A percentile compares a stretch with the other conserved stretches of the same genome.
These are phyloP conservation scores for Pseudomyrmex flavicornis DNA, from an alignment of 1,140 invertebrate species.

Conservation along the genomic window DNA sequence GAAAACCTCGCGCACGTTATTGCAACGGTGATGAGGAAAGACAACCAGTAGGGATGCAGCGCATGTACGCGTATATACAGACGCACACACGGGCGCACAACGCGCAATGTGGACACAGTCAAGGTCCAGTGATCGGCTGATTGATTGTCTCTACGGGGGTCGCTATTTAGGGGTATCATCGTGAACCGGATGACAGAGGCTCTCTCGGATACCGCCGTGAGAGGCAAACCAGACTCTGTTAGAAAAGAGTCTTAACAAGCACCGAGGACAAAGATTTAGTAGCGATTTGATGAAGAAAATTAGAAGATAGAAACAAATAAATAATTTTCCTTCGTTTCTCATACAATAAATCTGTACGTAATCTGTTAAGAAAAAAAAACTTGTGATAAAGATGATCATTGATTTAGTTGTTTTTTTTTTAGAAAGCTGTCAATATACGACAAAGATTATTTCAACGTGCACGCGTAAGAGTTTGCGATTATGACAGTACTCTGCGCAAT, in stretches of 20 bases:
- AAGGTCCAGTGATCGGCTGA: constrained; percentile 84
- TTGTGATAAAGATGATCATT: too few relatives aligned
- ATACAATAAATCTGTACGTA: too few relatives aligned
- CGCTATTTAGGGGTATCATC: constrained; percentile 84
- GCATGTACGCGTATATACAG: constrained; percentile 12
- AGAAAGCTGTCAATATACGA: neutral
- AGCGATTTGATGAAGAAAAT: too few relatives aligned
- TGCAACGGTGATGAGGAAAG: constrained; percentile 60
- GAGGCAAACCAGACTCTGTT: constrained; percentile 43
- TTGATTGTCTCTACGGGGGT: constrained; percentile 84
- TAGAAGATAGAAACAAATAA: too few relatives aligned
- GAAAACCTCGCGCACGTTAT: constrained; percentile 54
- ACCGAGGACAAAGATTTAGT: neutral
- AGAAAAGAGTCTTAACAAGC: constrained; percentile 9
- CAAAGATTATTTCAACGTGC: neutral
- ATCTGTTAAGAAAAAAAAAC: too few relatives aligned
- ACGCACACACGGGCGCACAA: constrained; percentile 63
- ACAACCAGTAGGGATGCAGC: constrained; percentile 57
- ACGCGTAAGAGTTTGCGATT: neutral
- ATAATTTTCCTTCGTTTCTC: too few relatives aligned
- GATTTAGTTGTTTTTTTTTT: neutral
- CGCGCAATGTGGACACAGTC: constrained; percentile 85
- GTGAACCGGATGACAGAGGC: constrained; percentile 74
- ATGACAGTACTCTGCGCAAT: constrained; percentile 17
- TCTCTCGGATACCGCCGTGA: constrained; percentile 57